Evolutionary conservation across 2,797 vertebrate species (phyloP).

Genomic region (Characodon lateralis): DNA sequence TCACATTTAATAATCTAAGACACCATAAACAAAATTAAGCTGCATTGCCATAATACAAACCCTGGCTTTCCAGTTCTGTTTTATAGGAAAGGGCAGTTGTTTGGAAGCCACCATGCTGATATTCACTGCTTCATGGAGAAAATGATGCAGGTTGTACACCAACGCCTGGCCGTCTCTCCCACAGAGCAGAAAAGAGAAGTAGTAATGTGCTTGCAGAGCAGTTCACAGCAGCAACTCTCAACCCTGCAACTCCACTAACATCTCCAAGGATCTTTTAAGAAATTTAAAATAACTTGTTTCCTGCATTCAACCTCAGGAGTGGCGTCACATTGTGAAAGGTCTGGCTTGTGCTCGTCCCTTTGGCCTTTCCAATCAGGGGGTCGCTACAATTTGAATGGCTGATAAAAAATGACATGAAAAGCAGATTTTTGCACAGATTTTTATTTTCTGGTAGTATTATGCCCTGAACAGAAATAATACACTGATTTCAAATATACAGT

Average conservation of each 20-base stretch:
- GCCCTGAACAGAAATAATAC: neutral
- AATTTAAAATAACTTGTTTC: too few relatives aligned
- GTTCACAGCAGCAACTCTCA: neutral
- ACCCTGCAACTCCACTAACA: neutral
- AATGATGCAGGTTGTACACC: slow-evolving; percentile 66
- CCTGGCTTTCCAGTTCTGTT: slow-evolving; percentile 45
- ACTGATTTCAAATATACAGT: neutral
- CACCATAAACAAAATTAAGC: slow-evolving; percentile 50
- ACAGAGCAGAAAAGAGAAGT: slow-evolving; percentile 24
- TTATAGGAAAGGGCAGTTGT: slow-evolving; percentile 71
- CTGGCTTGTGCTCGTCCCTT: neutral
- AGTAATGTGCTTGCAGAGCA: neutral
- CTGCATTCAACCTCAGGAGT: too few relatives aligned
- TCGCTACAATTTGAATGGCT: neutral
- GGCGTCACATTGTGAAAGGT: too few relatives aligned
- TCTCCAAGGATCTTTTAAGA: neutral
- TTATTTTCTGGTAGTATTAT: neutral
- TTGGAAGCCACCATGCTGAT: slow-evolving; percentile 74
- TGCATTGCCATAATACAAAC: slow-evolving; percentile 51
- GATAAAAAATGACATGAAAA: neutral
- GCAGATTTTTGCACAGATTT: neutral
- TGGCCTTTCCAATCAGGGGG: neutral
- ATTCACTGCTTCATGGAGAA: slow-evolving; percentile 72
- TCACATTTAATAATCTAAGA: slow-evolving; percentile 8
- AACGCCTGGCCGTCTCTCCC: slow-evolving; percentile 8